These are phyloP conservation scores for Cheilosia grossa DNA, from an alignment of 2,888 invertebrate genomes.

Conservation along the genomic window DNA sequence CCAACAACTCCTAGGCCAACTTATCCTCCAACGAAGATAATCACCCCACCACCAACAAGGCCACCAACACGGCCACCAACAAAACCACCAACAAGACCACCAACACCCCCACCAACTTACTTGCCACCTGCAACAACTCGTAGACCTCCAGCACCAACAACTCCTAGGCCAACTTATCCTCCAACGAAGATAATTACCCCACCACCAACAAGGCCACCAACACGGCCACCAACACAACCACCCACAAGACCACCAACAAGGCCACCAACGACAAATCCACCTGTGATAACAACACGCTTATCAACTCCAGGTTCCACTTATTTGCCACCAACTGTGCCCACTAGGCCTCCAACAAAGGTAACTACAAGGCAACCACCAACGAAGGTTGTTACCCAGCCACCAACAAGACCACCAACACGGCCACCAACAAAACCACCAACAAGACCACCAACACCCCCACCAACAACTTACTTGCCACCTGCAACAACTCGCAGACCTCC, in stretches of 20 bases:
- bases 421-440: constrained; percentile 10
- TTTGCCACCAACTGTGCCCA: constrained; percentile 18
- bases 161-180: constrained; percentile 44
- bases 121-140: constrained; percentile 12
- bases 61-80: constrained; percentile 13
- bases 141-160: constrained; percentile 70
- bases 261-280: constrained; percentile 62
- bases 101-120: constrained; percentile 43
- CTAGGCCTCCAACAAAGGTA: constrained; percentile 4
- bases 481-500: constrained; percentile 24
- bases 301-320: constrained; percentile 9
- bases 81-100: constrained; percentile 1
- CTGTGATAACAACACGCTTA: neutral
- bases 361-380: neutral
- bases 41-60: constrained; percentile 16
- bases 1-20: constrained; percentile 1
- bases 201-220: constrained; percentile 37
- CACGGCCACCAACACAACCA: constrained; percentile 30
- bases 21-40: neutral
- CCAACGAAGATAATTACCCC: constrained; percentile 24
- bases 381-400: constrained; percentile 2
- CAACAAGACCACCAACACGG: constrained; percentile 8
- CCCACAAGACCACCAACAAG: constrained; percentile 62
- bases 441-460: constrained; percentile 27
- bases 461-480: constrained; percentile 34